These are phyloP conservation scores for Oncorhynchus masou DNA, from an alignment of 2,113 vertebrate species.

Conservation along the genomic window DNA sequence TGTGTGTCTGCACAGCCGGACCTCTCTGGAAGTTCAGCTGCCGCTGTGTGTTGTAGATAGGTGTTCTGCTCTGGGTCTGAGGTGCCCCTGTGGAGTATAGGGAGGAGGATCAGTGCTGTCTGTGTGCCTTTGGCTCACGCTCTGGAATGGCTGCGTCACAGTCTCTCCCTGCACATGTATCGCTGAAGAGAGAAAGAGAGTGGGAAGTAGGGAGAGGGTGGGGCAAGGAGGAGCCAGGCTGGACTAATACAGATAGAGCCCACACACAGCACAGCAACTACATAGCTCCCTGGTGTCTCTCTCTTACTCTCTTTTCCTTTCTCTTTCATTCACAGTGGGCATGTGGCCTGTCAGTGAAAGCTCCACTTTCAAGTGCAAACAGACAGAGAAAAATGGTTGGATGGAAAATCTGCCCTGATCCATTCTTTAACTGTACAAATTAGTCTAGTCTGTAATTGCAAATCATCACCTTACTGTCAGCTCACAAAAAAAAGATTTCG, in stretches of 20 bases:
- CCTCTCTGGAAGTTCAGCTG: slow-evolving; percentile 43
- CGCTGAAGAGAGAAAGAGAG: slow-evolving; percentile 24
- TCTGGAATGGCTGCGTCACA: slow-evolving; percentile 60
- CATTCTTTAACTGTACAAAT: neutral
- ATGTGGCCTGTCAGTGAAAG: slow-evolving; percentile 31
- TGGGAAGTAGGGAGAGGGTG: slow-evolving; percentile 36
- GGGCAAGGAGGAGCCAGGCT: slow-evolving; percentile 55
- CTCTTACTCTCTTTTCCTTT: slow-evolving; percentile 12
- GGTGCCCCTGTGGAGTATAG: slow-evolving; percentile 35
- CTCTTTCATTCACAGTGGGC: slow-evolving; percentile 20
- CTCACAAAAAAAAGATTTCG: neutral
- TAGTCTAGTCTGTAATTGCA: neutral
- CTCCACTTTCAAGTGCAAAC: neutral
- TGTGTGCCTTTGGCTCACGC: slow-evolving; percentile 61
- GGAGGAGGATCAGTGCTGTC: slow-evolving; percentile 51
- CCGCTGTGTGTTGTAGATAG: slow-evolving; percentile 17
- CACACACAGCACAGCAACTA: slow-evolving; percentile 37
- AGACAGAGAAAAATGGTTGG: neutral
- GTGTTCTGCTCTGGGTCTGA: slow-evolving; percentile 21
- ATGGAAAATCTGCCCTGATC: neutral
- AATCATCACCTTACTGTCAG: neutral
- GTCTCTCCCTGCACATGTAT: slow-evolving; percentile 60
- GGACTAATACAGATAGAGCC: slow-evolving; percentile 15
- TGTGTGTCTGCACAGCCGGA: slow-evolving; percentile 13
- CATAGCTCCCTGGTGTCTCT: slow-evolving; percentile 18